Conservation (phyloP, 2,113 vertebrate species). For the Mionectes macconnelli region DNA sequence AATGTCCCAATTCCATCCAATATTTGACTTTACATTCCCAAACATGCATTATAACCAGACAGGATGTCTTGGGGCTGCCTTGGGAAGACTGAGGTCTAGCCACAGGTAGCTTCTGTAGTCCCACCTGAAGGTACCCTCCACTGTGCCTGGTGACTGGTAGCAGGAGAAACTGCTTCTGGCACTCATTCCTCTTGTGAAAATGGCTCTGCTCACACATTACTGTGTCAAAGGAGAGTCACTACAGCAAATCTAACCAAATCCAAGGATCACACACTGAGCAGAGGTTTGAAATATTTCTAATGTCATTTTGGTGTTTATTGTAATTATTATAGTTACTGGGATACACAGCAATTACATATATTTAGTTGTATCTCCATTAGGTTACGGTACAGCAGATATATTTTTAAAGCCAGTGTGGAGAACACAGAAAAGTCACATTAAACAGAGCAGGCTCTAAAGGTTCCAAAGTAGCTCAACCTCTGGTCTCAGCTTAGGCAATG, state of each 20-base stretch:
- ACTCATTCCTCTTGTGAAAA: fast-evolving
- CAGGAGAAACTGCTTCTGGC: neutral
- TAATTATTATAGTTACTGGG: neutral
- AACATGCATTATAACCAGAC: neutral
- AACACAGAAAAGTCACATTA: neutral
- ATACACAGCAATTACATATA: neutral
- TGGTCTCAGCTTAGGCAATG: neutral
- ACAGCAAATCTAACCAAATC: neutral
- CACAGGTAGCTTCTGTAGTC: neutral
- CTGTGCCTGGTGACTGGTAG: neutral
- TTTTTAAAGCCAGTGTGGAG: neutral
- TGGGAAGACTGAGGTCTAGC: neutral
- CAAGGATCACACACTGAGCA: neutral
- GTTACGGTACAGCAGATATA: neutral
- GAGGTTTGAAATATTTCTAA: neutral
- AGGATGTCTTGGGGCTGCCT: neutral
- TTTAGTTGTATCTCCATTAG: neutral
- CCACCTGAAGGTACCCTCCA: neutral
- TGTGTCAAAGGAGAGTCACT: neutral
- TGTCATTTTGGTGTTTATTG: neutral
- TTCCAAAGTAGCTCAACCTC: neutral
- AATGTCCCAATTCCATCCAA: neutral
- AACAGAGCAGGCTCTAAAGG: neutral
- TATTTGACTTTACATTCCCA: neutral
- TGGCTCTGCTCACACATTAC: neutral